Evolutionary conservation across 2,888 invertebrate species (phyloP).

Genomic region (Lobophora halterata): DNA sequence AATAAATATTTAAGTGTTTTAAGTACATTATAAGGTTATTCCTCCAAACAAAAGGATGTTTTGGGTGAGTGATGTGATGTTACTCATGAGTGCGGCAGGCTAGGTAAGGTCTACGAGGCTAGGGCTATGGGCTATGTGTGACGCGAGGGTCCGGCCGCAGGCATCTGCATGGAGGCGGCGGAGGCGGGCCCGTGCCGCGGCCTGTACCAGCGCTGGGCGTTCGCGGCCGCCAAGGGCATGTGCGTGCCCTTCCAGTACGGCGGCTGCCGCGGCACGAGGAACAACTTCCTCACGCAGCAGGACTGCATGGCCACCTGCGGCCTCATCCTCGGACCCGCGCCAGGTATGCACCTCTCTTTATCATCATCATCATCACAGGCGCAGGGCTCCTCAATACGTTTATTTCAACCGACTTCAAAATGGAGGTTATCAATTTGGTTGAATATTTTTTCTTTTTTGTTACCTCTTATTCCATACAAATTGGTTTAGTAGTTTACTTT

Average conservation of each 20-base stretch:
- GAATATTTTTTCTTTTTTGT: too few species aligned
- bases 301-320: constrained; percentile 89
- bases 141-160: constrained; percentile 63
- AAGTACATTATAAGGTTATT: constrained; percentile 6
- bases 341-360: background rate
- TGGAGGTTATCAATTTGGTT: too few species aligned
- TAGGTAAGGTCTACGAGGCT: too few species aligned
- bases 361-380: background rate
- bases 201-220: constrained; percentile 93
- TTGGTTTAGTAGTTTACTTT: too few species aligned
- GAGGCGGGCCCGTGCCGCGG: constrained; percentile 94
- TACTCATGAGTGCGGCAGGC: too few species aligned
- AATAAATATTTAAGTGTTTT: constrained; percentile 8
- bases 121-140: background rate
- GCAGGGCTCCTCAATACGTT: too few species aligned
- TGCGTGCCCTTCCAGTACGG: constrained; percentile 95
- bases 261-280: constrained; percentile 93
- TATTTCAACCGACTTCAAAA: too few species aligned
- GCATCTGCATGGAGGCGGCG: constrained; percentile 89
- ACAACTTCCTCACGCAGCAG: constrained; percentile 91
- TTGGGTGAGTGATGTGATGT: background rate
- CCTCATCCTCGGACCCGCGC: constrained; percentile 65
- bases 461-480: too few species aligned
- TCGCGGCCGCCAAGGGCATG: constrained; percentile 85
- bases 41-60: constrained; percentile 3